phyloP scores from a whole-genome alignment of 2,113 vertebrate species.

The Hemibagrus wyckioides region DNA sequence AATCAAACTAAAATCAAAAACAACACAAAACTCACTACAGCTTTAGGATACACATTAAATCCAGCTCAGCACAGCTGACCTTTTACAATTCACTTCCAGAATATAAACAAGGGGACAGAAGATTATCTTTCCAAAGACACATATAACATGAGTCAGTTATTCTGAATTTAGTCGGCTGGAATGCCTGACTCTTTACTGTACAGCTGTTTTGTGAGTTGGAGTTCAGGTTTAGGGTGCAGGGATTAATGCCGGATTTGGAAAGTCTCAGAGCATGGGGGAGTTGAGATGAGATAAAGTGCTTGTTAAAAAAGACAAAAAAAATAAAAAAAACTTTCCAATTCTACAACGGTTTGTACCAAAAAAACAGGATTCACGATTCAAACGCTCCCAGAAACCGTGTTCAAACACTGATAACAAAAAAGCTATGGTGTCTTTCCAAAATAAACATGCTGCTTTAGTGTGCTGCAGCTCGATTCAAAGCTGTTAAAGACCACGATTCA shows the following conservation, averaged over 20 bases:
- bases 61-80: slow-evolving; percentile 13
- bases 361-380: background rate
- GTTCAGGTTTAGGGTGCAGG: background rate
- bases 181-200: background rate
- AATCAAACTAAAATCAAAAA: background rate
- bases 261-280: background rate
- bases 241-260: background rate
- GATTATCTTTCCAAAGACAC: background rate
- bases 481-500: background rate
- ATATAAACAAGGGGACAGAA: background rate
- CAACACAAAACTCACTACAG: background rate
- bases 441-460: slow-evolving; percentile 42
- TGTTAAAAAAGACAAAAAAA: slow-evolving; percentile 31
- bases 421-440: slow-evolving; percentile 25
- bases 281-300: slow-evolving; percentile 39
- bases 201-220: background rate
- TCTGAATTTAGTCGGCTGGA: background rate
- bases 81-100: background rate
- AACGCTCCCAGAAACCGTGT: background rate
- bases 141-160: background rate
- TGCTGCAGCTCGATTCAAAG: slow-evolving; percentile 28
- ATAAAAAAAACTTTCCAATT: no score
- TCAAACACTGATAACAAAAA: slow-evolving; percentile 41
- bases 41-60: background rate
- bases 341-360: background rate